Evolutionary conservation across 2,113 vertebrate genomes (phyloP).

Genomic region (Chaenogobius annularis): DNA sequence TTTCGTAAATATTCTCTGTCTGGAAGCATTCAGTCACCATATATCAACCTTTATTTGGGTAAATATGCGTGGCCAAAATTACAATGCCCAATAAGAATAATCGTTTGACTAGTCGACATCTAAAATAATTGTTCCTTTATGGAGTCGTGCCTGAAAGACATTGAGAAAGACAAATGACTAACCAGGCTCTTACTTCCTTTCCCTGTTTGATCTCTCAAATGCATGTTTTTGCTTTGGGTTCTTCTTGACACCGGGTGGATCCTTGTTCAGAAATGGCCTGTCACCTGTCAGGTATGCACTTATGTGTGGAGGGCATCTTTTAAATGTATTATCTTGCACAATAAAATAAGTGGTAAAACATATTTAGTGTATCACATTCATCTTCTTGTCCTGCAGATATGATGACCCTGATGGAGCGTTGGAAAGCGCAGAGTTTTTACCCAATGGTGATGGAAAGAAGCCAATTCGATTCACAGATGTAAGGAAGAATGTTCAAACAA

Average conservation of each 20-base stretch:
- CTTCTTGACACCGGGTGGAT: conserved; percentile 51
- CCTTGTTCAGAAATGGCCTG: conserved; percentile 70
- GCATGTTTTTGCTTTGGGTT: conserved; percentile 70
- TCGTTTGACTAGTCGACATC: too few relatives aligned
- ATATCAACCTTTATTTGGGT: too few relatives aligned
- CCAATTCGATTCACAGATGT: conserved; percentile 89
- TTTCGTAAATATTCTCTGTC: too few relatives aligned
- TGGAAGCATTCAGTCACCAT: too few relatives aligned
- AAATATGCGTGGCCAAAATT: too few relatives aligned
- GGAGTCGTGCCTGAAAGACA: neutral
- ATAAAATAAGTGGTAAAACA: neutral
- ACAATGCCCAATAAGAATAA: too few relatives aligned
- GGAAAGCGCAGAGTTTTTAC: conserved; percentile 88
- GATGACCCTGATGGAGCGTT: conserved; percentile 77
- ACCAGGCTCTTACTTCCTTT: neutral
- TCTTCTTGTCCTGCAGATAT: conserved; percentile 71
- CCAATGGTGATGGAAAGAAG: conserved; percentile 82
- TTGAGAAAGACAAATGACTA: neutral
- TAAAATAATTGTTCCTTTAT: neutral
- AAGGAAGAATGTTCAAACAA: conserved; percentile 43
- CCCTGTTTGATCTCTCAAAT: conserved; percentile 52
- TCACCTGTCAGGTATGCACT: conserved; percentile 72
- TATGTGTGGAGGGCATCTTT: neutral
- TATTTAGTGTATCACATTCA: neutral
- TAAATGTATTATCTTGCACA: neutral